phyloP scores from a whole-genome alignment of 2,797 vertebrate species.

The Sylvia borin region DNA sequence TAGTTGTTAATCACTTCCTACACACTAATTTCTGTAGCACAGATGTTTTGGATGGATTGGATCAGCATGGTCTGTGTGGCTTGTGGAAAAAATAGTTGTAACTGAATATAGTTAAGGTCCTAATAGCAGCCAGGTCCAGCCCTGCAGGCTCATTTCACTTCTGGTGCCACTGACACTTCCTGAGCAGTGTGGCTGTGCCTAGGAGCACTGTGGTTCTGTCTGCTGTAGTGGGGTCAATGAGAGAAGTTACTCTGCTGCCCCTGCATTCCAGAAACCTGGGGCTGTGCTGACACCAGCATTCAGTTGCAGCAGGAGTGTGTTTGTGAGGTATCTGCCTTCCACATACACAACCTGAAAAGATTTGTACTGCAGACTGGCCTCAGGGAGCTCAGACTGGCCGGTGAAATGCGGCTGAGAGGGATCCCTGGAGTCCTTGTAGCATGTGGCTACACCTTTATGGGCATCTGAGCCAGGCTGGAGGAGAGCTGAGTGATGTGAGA shows the following conservation, averaged over 20 bases:
- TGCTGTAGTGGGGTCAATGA: not conserved
- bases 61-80: not conserved
- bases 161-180: not conserved
- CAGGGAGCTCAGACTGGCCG: not conserved
- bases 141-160: not conserved
- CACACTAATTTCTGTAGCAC: not conserved
- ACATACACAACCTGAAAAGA: not conserved
- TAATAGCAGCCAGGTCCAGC: not conserved
- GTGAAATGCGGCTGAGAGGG: not conserved
- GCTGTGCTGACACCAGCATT: not conserved
- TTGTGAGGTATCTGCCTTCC: not conserved
- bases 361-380: not conserved
- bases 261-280: not conserved
- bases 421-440: not conserved
- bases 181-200: not conserved
- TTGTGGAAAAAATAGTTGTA: not conserved
- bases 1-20: not conserved
- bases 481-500: not conserved
- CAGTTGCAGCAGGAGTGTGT: accelerated
- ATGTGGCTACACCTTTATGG: not conserved
- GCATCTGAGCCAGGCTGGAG: not conserved
- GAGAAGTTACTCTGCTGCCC: not conserved
- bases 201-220: not conserved
- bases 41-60: not conserved
- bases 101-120: not conserved